Evolutionary conservation across 2,113 vertebrate genomes (phyloP), one percentile per base, ranked within the genome.

Genomic region (Oceanites oceanicus): DNA sequence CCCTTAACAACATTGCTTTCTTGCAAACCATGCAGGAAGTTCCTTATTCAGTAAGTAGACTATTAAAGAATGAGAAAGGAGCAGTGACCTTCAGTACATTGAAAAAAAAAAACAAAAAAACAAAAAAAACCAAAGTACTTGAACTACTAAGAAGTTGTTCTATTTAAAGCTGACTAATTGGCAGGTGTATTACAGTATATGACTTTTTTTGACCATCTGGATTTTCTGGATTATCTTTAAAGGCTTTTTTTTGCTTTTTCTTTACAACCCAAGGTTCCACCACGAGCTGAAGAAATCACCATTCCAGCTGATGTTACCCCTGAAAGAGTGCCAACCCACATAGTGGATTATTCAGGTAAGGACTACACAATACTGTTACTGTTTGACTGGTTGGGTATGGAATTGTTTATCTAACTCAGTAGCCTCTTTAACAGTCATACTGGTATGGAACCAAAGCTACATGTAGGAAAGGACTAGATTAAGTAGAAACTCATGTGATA

Each of bases 251-350:
- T 88, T 81, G 82, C 23, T 96, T 36, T 97, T 94, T 95, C 45
- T 97, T 97, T 96, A 16, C 76, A 91, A 74, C 91, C 36, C 26
- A 96, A 99, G 99, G 99, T 99, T 97, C 99, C 99, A 40, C 98
- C 98, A 5, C 98, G 99, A 73, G 99, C 99, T 67, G 99, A 99
- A 95, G 99, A 99, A 97, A 99, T 99, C 96, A 99, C 99, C 73
- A 99, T 99, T 97, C 99, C 99, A 55, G 99, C 99, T 4, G 99
- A 99, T 79, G 99, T 99, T 91, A 99, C 99, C 22, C 99, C 99
- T 85, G 99, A 99, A 94, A 98, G 99, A 97, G 99, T 99, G 42
- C 99, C 99, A 94, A 99, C 99, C 53, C 99, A 99, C 96, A 99
- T 99, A 36, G 99, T 99, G 62, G 99, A 99, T 98, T 99, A 99